Evolutionary conservation across 2,888 invertebrate species (phyloP).

Genomic region (Hyposoter didymator): DNA sequence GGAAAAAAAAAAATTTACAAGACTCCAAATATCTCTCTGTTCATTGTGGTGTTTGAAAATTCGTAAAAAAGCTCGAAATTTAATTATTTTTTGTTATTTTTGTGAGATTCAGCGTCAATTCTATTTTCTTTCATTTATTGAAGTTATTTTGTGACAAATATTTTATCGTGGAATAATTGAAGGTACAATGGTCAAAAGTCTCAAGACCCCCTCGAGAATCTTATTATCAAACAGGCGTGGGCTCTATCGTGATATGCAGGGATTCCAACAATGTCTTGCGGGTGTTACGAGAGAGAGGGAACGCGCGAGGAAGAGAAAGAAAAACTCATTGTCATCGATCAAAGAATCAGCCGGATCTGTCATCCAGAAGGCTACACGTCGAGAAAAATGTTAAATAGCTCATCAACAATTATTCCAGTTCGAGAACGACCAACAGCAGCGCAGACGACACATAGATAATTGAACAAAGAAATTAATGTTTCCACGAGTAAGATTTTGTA

Average conservation of each 20-base stretch:
- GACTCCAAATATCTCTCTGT: conserved; percentile 5
- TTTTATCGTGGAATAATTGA: neutral
- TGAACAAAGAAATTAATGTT: too few relatives aligned
- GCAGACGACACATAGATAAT: neutral
- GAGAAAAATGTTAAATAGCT: conserved; percentile 50
- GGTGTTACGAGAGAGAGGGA: conserved; percentile 12
- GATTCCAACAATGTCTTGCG: conserved; percentile 25
- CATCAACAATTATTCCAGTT: conserved; percentile 28
- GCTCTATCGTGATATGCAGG: neutral
- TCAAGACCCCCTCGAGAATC: conserved; percentile 10
- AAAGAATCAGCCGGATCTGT: conserved; percentile 60
- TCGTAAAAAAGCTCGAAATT: neutral
- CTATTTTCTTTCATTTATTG: neutral
- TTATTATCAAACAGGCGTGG: conserved; percentile 37
- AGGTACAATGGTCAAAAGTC: conserved; percentile 33
- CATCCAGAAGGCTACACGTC: conserved; percentile 58
- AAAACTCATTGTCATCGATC: conserved; percentile 45
- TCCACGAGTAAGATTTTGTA: neutral
- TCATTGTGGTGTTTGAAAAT: conserved; percentile 4
- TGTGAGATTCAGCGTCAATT: neutral
- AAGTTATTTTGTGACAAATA: neutral
- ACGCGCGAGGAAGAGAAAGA: neutral
- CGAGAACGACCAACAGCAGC: neutral
- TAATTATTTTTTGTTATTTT: neutral
- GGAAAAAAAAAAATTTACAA: conserved; percentile 1